Conservation (phyloP, 1,140 invertebrate genomes). For the Heterodera schachtii region DNA sequence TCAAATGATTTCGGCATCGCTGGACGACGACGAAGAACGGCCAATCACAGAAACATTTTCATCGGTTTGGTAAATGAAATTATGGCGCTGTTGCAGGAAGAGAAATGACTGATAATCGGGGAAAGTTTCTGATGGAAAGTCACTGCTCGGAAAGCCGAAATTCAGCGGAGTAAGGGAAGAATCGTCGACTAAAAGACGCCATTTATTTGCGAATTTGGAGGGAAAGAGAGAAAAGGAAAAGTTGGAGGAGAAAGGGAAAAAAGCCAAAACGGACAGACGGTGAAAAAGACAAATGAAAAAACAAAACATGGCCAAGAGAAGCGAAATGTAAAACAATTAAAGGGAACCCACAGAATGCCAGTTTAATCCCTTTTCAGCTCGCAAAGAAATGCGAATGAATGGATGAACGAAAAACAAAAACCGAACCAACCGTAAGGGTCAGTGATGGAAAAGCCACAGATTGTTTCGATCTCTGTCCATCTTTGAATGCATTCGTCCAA, state of each 20-base stretch:
- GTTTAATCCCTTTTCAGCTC: no score
- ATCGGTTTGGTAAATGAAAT: neutral
- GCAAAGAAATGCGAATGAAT: neutral
- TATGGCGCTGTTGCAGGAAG: neutral
- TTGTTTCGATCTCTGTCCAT: slow-evolving; percentile 60
- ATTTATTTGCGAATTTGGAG: neutral
- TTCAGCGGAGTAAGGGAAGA: neutral
- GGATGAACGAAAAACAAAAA: slow-evolving; percentile 21
- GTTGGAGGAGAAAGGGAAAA: no score
- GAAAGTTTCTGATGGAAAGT: neutral
- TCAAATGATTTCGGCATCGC: slow-evolving; percentile 33
- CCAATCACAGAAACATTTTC: neutral
- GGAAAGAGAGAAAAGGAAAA: neutral
- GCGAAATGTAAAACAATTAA: no score
- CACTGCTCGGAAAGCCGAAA: slow-evolving; percentile 1
- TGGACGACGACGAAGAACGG: slow-evolving; percentile 20
- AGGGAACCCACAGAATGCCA: no score
- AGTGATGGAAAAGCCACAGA: slow-evolving; percentile 60
- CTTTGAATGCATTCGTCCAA: slow-evolving; percentile 59
- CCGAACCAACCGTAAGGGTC: slow-evolving; percentile 45
- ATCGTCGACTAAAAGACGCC: slow-evolving; percentile 13
- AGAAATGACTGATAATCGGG: neutral
- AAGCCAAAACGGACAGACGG: neutral
- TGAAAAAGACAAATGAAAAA: neutral
- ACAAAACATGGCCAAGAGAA: no score